Evolutionary conservation across 2,797 vertebrate species (phyloP).

Genomic region (Lateolabrax maculatus): DNA sequence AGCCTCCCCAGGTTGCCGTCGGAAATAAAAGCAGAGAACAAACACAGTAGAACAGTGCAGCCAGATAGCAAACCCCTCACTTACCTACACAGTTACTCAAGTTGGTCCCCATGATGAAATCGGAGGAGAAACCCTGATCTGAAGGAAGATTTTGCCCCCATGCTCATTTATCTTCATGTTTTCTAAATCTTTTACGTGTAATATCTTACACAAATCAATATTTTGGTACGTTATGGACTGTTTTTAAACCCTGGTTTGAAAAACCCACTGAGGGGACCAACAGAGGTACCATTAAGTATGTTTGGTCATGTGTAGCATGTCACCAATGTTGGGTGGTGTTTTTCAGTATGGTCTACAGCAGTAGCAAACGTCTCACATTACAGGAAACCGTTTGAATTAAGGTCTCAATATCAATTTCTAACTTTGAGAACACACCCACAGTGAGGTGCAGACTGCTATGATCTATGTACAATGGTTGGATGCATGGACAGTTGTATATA

Average conservation of each 20-base stretch:
- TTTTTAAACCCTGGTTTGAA: not conserved
- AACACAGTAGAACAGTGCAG: conserved; percentile 12
- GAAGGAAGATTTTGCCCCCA: not conserved
- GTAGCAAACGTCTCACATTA: not conserved
- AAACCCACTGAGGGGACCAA: not conserved
- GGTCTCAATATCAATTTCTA: not conserved
- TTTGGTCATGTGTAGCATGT: too few species aligned
- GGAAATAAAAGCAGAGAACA: conserved; percentile 34
- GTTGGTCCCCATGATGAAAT: not conserved
- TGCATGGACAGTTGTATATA: too few species aligned
- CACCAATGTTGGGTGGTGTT: too few species aligned
- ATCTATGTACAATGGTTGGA: too few species aligned
- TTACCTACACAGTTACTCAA: conserved; percentile 11
- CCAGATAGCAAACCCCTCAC: conserved; percentile 6
- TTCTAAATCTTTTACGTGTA: not conserved
- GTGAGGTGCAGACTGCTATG: too few species aligned
- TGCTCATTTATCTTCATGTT: not conserved
- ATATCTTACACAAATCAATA: not conserved
- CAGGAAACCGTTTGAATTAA: not conserved
- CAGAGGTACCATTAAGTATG: too few species aligned
- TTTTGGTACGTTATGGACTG: not conserved
- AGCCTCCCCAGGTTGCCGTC: conserved; percentile 53
- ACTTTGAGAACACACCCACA: too few species aligned
- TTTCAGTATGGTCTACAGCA: not conserved
- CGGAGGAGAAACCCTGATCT: not conserved